phyloP scores from a whole-genome alignment of 1,140 invertebrate species.

The Trinorchestia longiramus region DNA sequence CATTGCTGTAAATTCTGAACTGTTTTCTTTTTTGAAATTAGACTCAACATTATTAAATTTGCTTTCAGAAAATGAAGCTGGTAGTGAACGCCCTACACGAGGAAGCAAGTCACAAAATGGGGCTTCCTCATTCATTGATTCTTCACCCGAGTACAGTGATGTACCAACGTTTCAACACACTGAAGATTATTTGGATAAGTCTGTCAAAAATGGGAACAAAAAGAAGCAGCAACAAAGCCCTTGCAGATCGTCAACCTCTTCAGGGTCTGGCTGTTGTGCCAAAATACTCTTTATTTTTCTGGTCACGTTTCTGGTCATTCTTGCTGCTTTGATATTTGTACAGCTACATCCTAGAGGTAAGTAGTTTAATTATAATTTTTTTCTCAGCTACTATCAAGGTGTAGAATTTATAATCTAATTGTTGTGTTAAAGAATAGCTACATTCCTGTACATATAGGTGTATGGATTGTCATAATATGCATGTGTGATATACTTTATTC shows the following conservation, averaged over 20 bases:
- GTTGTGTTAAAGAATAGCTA: not conserved
- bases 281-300: conserved; percentile 5
- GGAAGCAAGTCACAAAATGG: conserved; percentile 7
- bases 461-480: not conserved
- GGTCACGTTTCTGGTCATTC: conserved; percentile 9
- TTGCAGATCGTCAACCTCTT: not conserved
- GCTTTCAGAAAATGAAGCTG: not conserved
- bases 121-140: not conserved
- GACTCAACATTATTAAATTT: not conserved
- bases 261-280: conserved; percentile 27
- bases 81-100: not conserved
- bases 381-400: not conserved
- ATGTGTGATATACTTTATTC: not conserved
- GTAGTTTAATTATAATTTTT: not conserved
- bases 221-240: conserved; percentile 5
- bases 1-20: no score
- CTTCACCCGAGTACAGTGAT: not conserved
- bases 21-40: no score
- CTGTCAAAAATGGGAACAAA: not conserved
- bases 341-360: conserved; percentile 17
- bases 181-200: not conserved
- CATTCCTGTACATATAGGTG: no score
- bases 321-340: conserved; percentile 25
- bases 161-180: not conserved
- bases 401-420: not conserved